phyloP scores from a whole-genome alignment of 2,113 vertebrate genomes.

The Elgaria multicarinata region DNA sequence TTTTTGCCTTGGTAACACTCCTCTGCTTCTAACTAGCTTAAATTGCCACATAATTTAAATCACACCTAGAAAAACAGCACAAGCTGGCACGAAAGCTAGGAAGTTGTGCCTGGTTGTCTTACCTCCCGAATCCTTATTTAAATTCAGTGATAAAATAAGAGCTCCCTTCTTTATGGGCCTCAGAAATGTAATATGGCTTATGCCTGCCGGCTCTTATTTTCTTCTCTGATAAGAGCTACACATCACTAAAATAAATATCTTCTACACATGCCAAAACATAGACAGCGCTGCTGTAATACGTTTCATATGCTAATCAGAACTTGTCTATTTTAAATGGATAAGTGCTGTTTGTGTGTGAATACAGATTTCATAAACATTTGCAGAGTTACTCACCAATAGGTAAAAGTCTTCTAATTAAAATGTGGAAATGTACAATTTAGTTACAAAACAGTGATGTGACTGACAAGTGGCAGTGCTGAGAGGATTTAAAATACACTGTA shows the following conservation, averaged over 20 bases:
- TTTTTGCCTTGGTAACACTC: slow-evolving; percentile 64
- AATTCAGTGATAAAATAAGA: slow-evolving; percentile 26
- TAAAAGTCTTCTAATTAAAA: slow-evolving; percentile 15
- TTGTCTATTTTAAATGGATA: slow-evolving; percentile 21
- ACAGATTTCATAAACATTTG: neutral
- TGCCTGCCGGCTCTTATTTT: slow-evolving; percentile 32
- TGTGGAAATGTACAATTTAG: slow-evolving; percentile 16
- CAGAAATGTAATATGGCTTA: slow-evolving; percentile 50
- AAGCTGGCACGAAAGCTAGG: slow-evolving; percentile 52
- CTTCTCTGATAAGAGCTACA: slow-evolving; percentile 20
- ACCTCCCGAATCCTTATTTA: slow-evolving; percentile 48
- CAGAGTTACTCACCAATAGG: neutral
- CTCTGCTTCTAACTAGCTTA: slow-evolving; percentile 61
- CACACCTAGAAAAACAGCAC: slow-evolving; percentile 61
- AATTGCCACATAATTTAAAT: slow-evolving; percentile 66
- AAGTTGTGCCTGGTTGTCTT: slow-evolving; percentile 46
- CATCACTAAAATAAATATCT: slow-evolving; percentile 29
- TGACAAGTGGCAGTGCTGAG: neutral
- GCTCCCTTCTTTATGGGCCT: slow-evolving; percentile 32
- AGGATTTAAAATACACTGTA: neutral
- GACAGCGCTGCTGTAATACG: neutral
- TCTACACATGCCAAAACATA: neutral
- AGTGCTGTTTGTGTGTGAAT: neutral
- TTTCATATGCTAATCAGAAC: slow-evolving; percentile 11
- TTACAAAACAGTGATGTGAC: slow-evolving; percentile 11